phyloP scores from a whole-genome alignment of 2,113 vertebrate species.

The Centrocercus urophasianus region DNA sequence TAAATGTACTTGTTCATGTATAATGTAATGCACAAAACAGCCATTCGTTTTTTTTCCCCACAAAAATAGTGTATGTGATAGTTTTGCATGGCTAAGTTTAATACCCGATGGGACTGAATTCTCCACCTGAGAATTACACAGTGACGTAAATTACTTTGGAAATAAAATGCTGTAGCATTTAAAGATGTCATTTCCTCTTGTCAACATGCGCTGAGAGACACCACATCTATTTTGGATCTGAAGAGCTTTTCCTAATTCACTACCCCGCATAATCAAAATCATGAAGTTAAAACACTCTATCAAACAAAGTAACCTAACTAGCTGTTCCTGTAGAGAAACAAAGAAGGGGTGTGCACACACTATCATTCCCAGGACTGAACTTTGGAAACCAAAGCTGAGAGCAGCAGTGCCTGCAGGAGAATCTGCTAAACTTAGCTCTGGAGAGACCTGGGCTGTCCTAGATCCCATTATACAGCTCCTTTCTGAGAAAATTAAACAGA shows the following conservation, averaged over 20 bases:
- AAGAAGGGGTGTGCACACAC: background rate
- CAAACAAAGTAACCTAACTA: background rate
- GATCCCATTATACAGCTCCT: fast-evolving
- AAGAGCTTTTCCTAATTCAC: background rate
- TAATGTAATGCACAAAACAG: background rate
- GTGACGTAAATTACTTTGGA: background rate
- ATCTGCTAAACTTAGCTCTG: background rate
- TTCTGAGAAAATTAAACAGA: background rate
- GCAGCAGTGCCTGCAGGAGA: background rate
- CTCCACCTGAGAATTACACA: background rate
- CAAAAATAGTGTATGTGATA: background rate
- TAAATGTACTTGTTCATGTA: background rate
- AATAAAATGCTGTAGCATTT: background rate
- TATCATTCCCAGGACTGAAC: background rate
- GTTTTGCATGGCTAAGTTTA: background rate
- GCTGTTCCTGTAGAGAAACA: background rate
- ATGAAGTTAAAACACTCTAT: background rate
- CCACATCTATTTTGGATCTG: background rate
- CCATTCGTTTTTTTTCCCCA: background rate
- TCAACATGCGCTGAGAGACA: background rate
- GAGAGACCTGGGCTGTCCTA: background rate
- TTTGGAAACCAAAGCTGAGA: background rate
- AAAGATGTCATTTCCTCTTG: background rate
- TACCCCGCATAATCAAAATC: background rate
- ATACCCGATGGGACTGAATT: background rate